phyloP scores from a whole-genome alignment of 1,140 invertebrate species.

The Diploscapter pachys region DNA sequence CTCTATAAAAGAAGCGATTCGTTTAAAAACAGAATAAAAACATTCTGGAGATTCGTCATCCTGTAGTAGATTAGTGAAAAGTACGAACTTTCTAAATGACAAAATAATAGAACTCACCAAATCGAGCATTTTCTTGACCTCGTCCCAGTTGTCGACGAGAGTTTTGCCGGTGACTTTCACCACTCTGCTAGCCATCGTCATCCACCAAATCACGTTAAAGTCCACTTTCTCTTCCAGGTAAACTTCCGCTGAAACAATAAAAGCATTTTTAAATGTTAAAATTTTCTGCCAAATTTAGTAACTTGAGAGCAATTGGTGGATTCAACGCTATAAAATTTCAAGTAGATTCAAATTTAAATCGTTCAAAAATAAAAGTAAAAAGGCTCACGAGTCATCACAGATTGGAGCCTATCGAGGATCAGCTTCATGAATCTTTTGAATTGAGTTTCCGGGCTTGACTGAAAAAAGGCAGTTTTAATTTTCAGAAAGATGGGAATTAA shows the following conservation, averaged over 20 bases:
- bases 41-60: no score
- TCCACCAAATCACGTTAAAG: constrained; percentile 46
- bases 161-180: constrained; percentile 28
- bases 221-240: constrained; percentile 53
- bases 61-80: no score
- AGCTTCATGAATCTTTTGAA: constrained; percentile 47
- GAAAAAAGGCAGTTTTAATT: constrained; percentile 71
- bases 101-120: constrained; percentile 1
- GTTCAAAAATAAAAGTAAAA: background rate
- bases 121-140: constrained; percentile 26
- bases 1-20: no score
- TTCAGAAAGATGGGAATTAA: constrained; percentile 69
- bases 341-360: background rate
- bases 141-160: constrained; percentile 24
- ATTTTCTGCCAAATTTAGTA: no score
- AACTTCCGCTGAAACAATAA: constrained; percentile 42
- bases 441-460: constrained; percentile 70
- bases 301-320: no score
- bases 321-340: no score
- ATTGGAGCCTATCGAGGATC: constrained; percentile 50
- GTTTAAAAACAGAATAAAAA: no score
- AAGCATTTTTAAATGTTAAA: no score
- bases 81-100: no score
- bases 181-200: constrained; percentile 36
- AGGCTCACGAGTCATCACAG: constrained; percentile 61